Conservation (phyloP, 2,888 invertebrate genomes). For the Mythimna vitellina region DNA sequence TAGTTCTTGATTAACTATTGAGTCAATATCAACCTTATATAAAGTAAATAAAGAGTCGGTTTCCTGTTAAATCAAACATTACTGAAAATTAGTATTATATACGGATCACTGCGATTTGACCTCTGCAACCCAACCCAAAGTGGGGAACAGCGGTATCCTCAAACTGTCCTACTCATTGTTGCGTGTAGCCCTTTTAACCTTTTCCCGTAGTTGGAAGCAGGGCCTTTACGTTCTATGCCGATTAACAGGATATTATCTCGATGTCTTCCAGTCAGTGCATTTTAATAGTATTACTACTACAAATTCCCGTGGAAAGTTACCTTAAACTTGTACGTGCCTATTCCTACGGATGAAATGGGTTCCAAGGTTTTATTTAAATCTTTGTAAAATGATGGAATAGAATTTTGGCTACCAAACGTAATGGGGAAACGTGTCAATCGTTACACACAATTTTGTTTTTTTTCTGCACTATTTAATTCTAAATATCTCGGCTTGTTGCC, state of each 20-base stretch:
- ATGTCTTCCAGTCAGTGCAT: neutral
- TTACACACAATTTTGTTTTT: constrained; percentile 33
- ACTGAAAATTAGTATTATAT: constrained; percentile 10
- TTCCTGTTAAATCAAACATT: constrained; percentile 12
- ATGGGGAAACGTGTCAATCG: constrained; percentile 44
- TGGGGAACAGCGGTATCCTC: constrained; percentile 31
- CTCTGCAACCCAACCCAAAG: constrained; percentile 19
- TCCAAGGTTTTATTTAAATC: constrained; percentile 28
- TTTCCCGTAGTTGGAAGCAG: constrained; percentile 11
- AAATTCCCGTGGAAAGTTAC: neutral
- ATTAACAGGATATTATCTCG: constrained; percentile 10
- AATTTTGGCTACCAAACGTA: constrained; percentile 43
- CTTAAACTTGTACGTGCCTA: neutral
- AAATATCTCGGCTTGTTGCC: constrained; percentile 56
- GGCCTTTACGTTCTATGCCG: neutral
- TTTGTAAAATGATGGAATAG: constrained; percentile 4
- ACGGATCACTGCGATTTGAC: constrained; percentile 37
- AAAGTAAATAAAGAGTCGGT: neutral
- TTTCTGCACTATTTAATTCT: constrained; percentile 29
- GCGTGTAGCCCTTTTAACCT: constrained; percentile 48
- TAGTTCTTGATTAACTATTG: constrained; percentile 9
- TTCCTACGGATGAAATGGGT: constrained; percentile 4
- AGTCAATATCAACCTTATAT: constrained; percentile 1
- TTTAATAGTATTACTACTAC: neutral
- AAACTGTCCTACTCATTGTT: constrained; percentile 41